These are phyloP conservation scores for Epinephelus awoara DNA, from an alignment of 2,797 vertebrate genomes.

Conservation along the genomic window DNA sequence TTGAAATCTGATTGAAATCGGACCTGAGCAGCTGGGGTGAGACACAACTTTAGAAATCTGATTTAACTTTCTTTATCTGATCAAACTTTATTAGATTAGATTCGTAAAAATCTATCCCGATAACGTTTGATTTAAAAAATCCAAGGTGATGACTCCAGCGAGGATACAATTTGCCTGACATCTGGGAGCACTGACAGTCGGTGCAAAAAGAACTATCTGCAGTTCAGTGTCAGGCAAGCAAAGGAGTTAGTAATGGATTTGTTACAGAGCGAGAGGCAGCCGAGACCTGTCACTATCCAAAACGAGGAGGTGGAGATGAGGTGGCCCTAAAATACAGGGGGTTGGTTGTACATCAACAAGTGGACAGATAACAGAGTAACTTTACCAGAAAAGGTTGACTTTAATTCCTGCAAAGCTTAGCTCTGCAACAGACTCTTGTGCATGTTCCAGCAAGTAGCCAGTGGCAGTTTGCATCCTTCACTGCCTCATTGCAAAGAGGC, in stretches of 20 bases:
- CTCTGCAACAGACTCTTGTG: slow-evolving; percentile 13
- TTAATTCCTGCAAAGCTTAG: slow-evolving; percentile 17
- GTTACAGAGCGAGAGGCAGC: slow-evolving; percentile 14
- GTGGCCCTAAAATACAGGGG: neutral
- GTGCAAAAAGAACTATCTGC: slow-evolving; percentile 8
- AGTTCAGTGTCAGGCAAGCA: slow-evolving; percentile 20
- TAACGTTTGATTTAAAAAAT: neutral
- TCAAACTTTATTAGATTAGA: no score
- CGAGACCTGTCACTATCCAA: slow-evolving; percentile 33
- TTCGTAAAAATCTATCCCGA: neutral
- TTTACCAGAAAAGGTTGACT: slow-evolving; percentile 16
- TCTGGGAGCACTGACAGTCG: neutral
- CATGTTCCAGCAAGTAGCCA: slow-evolving; percentile 30
- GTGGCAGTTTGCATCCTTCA: slow-evolving; percentile 46
- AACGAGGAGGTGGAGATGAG: slow-evolving; percentile 33
- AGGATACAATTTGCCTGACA: neutral
- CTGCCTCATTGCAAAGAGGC: slow-evolving; percentile 33
- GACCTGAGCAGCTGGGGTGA: slow-evolving; percentile 4
- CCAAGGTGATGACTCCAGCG: no score
- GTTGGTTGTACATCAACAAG: slow-evolving; percentile 42
- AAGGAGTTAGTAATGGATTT: slow-evolving; percentile 27
- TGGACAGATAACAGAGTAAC: slow-evolving; percentile 23
- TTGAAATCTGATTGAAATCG: neutral
- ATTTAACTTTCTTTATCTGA: neutral
- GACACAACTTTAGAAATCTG: slow-evolving; percentile 3